Conservation (phyloP, 2,113 vertebrate species). For the Erythrocebus patas region DNA sequence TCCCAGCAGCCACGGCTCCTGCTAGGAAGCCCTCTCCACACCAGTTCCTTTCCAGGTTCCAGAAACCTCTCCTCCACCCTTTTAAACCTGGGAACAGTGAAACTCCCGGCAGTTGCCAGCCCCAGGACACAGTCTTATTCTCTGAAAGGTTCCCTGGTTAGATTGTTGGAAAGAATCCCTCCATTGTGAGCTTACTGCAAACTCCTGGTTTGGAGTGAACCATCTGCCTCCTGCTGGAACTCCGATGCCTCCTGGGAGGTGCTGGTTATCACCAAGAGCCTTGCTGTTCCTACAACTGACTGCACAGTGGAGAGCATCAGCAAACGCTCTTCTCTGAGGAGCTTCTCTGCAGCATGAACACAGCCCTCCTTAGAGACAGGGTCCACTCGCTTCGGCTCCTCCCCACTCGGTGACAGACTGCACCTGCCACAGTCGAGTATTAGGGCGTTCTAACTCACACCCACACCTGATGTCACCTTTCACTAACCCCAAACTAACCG, state of each 20-base stretch:
- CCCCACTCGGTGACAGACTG: not conserved
- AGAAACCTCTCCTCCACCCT: not conserved
- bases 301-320: not conserved
- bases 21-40: not conserved
- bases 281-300: not conserved
- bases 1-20: not conserved
- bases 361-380: no score
- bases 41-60: not conserved
- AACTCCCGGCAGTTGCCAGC: not conserved
- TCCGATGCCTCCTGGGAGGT: not conserved
- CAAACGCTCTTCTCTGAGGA: not conserved
- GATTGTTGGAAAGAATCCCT: not conserved
- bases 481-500: not conserved
- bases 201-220: not conserved
- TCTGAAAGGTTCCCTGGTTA: not conserved
- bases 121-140: not conserved
- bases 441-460: not conserved
- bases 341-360: no score
- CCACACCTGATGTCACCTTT: not conserved
- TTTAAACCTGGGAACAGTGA: not conserved
- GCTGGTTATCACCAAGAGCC: not conserved
- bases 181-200: not conserved
- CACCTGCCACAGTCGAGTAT: not conserved
- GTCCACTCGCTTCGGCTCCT: not conserved
- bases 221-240: not conserved